These are phyloP conservation scores for Drosophila ustulata DNA, from an alignment of 2,888 invertebrate genomes.

Conservation along the genomic window DNA sequence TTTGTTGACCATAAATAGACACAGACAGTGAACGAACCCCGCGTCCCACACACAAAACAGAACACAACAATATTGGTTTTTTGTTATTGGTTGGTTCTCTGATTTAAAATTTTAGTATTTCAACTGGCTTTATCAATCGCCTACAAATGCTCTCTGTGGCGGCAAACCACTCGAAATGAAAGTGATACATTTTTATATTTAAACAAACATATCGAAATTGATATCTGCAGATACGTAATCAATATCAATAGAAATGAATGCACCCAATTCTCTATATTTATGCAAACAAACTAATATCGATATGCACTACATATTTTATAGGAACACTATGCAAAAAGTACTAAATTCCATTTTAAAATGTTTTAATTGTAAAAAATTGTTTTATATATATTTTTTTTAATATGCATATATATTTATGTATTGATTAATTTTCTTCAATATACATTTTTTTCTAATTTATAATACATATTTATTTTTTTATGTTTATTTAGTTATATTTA, in stretches of 20 bases:
- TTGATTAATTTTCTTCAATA: neutral
- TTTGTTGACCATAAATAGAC: conserved; percentile 70
- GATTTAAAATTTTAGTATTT: conserved; percentile 23
- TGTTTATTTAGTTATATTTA: too few relatives aligned
- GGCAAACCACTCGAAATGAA: conserved; percentile 46
- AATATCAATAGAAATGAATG: conserved; percentile 40
- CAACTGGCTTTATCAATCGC: conserved; percentile 49
- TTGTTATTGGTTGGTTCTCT: conserved; percentile 40
- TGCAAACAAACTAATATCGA: conserved; percentile 25
- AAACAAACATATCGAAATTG: conserved; percentile 24
- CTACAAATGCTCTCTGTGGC: conserved; percentile 64
- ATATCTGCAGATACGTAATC: neutral
- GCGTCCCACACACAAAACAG: conserved; percentile 49
- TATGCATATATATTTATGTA: neutral
- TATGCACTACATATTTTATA: conserved; percentile 8
- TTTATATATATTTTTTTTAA: neutral
- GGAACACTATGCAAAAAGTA: conserved; percentile 25
- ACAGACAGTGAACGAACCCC: conserved; percentile 69
- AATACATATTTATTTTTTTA: too few relatives aligned
- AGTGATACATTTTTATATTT: conserved; percentile 47
- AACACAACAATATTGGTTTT: conserved; percentile 17
- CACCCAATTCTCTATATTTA: conserved; percentile 43
- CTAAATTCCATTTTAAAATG: too few relatives aligned
- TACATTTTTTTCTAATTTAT: neutral
- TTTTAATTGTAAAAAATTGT: too few relatives aligned